Conservation (phyloP, 2,113 vertebrate genomes). For the Astur gentilis region DNA sequence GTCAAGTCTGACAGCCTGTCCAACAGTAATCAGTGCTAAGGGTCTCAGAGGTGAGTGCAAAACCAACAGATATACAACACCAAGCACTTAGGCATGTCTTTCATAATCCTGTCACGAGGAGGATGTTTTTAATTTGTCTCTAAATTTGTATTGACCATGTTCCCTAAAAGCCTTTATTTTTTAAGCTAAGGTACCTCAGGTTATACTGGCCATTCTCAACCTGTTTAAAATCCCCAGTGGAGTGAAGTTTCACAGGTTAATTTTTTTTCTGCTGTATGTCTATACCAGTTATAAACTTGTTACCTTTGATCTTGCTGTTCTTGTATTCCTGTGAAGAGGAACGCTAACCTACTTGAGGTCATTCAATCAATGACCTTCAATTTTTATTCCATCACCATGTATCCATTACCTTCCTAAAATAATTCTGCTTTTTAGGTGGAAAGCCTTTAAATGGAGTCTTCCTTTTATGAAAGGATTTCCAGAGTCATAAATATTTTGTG, state of each 20-base stretch:
- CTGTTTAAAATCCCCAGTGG: background rate
- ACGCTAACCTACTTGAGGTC: background rate
- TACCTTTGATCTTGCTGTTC: background rate
- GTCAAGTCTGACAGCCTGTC: background rate
- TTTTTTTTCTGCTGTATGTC: background rate
- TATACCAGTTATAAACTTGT: background rate
- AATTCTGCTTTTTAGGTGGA: background rate
- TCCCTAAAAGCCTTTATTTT: background rate
- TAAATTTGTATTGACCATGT: background rate
- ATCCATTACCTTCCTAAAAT: background rate
- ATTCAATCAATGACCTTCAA: background rate
- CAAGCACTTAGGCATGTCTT: background rate
- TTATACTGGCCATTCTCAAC: background rate
- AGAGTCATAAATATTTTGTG: background rate
- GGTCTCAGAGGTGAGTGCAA: background rate
- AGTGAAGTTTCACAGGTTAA: background rate
- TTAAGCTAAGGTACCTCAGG: background rate
- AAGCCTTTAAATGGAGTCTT: background rate
- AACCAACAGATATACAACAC: background rate
- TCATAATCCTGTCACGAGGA: background rate
- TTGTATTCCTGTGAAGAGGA: background rate
- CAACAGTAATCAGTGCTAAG: background rate
- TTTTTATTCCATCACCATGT: background rate
- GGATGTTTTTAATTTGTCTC: background rate
- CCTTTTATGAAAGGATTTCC: background rate